Conservation (phyloP, 2,888 invertebrate genomes). For the Metopia argyrocephala region DNA sequence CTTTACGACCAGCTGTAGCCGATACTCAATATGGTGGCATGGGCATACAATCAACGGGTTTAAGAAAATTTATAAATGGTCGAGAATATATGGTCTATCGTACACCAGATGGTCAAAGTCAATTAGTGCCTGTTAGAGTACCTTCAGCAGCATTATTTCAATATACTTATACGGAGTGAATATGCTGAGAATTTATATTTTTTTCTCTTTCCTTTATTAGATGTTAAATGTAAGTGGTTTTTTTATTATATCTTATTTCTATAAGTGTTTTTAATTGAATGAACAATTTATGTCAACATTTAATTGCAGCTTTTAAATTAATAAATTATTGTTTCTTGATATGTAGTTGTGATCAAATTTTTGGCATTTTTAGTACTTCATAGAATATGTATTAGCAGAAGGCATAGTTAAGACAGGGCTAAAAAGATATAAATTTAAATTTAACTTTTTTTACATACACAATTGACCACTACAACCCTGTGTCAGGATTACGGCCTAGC, state of each 20-base stretch:
- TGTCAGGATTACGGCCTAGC: too few species aligned
- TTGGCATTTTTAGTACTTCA: background rate
- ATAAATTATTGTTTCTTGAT: conserved; percentile 10
- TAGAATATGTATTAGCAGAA: too few species aligned
- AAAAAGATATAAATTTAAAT: too few species aligned
- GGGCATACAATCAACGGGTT: conserved; percentile 71
- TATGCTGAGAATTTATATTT: background rate
- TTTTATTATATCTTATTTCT: background rate
- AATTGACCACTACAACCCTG: too few species aligned
- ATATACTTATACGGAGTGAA: conserved; percentile 78
- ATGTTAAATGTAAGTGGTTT: background rate
- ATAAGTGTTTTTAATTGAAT: conserved; percentile 20
- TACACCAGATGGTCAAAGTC: conserved; percentile 82
- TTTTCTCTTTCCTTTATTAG: background rate
- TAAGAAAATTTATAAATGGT: conserved; percentile 84
- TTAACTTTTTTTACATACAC: too few species aligned
- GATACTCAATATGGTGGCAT: conserved; percentile 67
- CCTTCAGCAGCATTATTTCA: conserved; percentile 89
- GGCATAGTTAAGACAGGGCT: too few species aligned
- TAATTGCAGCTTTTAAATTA: conserved; percentile 10
- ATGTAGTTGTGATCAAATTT: conserved; percentile 19
- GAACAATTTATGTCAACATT: background rate
- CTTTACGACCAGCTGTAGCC: conserved; percentile 50
- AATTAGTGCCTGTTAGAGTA: conserved; percentile 85
- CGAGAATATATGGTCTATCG: conserved; percentile 86